Evolutionary conservation across 2,113 vertebrate genomes (phyloP).

Genomic region (Ardeotis arabs): DNA sequence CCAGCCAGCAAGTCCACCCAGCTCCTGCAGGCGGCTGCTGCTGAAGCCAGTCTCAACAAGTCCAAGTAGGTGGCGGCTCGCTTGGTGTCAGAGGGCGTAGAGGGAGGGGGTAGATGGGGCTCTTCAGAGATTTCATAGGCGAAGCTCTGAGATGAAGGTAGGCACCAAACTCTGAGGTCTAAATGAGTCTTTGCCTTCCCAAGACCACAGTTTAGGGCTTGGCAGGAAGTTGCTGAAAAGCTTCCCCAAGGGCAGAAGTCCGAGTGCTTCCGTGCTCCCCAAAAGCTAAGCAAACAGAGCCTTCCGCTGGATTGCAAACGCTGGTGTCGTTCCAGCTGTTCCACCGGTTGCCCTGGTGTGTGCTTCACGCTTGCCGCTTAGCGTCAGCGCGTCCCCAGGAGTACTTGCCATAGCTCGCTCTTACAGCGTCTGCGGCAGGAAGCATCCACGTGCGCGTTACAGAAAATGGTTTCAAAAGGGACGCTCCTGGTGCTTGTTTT

Average conservation of each 20-base stretch:
- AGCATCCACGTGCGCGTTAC: fast-evolving
- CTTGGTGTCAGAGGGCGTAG: neutral
- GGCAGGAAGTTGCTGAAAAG: neutral
- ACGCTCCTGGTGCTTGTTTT: neutral
- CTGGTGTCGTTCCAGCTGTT: neutral
- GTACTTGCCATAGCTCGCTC: neutral
- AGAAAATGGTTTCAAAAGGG: neutral
- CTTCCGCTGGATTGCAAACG: neutral
- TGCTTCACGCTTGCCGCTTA: fast-evolving
- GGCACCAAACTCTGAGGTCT: neutral
- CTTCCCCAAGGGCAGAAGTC: neutral
- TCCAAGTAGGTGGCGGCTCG: conserved; percentile 85
- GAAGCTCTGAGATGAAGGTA: neutral
- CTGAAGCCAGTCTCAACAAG: conserved; percentile 97
- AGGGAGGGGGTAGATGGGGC: neutral
- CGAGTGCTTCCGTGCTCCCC: neutral
- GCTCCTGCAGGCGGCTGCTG: conserved; percentile 93
- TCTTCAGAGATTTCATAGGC: neutral
- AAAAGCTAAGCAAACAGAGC: neutral
- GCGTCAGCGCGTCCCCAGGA: neutral
- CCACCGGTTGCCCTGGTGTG: neutral
- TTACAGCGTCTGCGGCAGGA: neutral
- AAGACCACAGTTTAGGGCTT: neutral
- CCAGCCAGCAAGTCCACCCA: conserved; percentile 97
- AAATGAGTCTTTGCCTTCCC: neutral